Conservation (phyloP, 2,113 vertebrate species). For the Platysternon megacephalum region DNA sequence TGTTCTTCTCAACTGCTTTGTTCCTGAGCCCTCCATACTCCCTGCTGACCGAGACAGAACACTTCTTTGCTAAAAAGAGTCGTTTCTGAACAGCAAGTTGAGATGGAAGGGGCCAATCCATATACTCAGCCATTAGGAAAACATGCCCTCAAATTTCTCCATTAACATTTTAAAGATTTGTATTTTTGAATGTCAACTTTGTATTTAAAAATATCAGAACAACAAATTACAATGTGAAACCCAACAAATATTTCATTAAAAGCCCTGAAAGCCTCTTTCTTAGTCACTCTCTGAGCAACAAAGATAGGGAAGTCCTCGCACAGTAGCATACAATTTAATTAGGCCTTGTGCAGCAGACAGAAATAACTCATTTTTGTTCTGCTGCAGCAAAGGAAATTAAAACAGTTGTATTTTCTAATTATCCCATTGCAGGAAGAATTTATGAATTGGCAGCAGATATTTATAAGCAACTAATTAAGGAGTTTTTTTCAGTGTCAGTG, state of each 20-base stretch:
- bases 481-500: not conserved
- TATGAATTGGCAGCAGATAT: not conserved
- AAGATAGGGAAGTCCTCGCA: not conserved
- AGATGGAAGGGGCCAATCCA: not conserved
- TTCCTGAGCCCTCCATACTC: not conserved
- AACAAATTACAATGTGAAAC: not conserved
- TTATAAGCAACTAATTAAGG: not conserved
- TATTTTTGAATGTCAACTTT: not conserved
- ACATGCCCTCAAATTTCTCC: not conserved
- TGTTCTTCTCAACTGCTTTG: not conserved
- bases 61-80: not conserved
- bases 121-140: not conserved
- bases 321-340: not conserved
- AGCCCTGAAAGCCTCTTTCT: not conserved
- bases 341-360: not conserved
- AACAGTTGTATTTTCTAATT: not conserved
- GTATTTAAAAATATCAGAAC: not conserved
- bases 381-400: not conserved
- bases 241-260: not conserved
- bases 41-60: not conserved
- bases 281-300: not conserved
- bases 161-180: not conserved
- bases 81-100: not conserved
- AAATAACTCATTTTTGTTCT: not conserved
- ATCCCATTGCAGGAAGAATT: not conserved